Evolutionary conservation across 1,140 invertebrate species (phyloP).

Genomic region (Lordiphosa collinella): DNA sequence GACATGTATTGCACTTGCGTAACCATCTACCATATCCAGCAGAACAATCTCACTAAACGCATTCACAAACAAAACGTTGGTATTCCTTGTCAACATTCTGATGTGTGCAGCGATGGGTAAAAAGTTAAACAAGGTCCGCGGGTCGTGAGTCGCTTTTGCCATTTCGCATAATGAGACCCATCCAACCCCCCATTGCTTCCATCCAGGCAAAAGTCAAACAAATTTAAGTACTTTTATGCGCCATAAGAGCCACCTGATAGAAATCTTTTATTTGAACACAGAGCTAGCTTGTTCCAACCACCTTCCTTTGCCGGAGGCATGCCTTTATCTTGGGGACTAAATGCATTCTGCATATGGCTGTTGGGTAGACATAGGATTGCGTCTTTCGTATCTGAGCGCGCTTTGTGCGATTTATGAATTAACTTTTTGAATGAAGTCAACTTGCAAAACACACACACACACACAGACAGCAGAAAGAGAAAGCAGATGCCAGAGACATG

Average conservation of each 20-base stretch:
- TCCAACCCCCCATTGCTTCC: neutral
- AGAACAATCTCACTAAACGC: slow-evolving; percentile 56
- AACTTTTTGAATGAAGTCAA: slow-evolving; percentile 74
- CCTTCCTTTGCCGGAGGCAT: slow-evolving; percentile 33
- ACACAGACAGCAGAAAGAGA: slow-evolving; percentile 7
- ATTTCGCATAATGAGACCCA: slow-evolving; percentile 40
- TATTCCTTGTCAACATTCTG: slow-evolving; percentile 15
- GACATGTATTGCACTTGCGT: slow-evolving; percentile 12
- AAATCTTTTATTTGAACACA: slow-evolving; percentile 69
- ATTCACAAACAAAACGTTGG: slow-evolving; percentile 55
- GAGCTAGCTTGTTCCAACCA: slow-evolving; percentile 5
- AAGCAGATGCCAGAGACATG: slow-evolving; percentile 28
- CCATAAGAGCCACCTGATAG: slow-evolving; percentile 74
- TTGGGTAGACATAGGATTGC: slow-evolving; percentile 15
- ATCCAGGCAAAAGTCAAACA: slow-evolving; percentile 71
- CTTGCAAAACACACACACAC: slow-evolving; percentile 41
- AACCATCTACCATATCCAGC: slow-evolving; percentile 30
- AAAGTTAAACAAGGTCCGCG: slow-evolving; percentile 47
- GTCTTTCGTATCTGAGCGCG: slow-evolving; percentile 64
- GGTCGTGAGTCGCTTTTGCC: slow-evolving; percentile 31
- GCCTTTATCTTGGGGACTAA: slow-evolving; percentile 61
- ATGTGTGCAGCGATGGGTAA: slow-evolving; percentile 35
- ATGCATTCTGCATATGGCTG: slow-evolving; percentile 59
- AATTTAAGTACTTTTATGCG: slow-evolving; percentile 75
- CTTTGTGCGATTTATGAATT: slow-evolving; percentile 77